Base-by-base conservation (phyloP, 2,113 vertebrate species). In the Mesocricetus auratus region DNA sequence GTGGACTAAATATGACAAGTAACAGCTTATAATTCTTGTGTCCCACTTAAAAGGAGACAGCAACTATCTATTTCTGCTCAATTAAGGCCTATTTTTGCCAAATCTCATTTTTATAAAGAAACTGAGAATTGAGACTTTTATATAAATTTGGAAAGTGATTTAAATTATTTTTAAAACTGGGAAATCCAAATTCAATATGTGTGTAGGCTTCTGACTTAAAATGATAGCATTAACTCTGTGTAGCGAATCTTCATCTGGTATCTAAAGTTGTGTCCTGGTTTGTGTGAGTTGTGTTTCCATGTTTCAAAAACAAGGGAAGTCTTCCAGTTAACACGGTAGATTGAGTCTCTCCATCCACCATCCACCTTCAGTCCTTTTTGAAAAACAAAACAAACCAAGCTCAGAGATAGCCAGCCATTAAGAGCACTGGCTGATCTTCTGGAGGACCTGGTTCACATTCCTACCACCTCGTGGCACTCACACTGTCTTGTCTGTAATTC, bases 51-150 rank as follows among this genome's bases (percentile, higher is more conserved):
- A 86, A 95, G 81, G 89, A 94, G 33, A 33, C 73, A 85, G 68
- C 68, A 69, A 1, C 56, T 82, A 10, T 86, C 69, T 33, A 66
- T 50, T 31, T 85, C 50, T 95, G 50, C 62, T 79, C 74, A 94
- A 0, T 74, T 71, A 95, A 60, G 56, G 87, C 90, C 74, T 92
- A 60, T 82, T 95, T 96, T 96, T 90, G 33, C 64, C 89, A 96
- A 89, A 74, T 94, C 62, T 90, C 50, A 94, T 93, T 91, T 88
- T 91, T 95, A n/a, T 93, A 96, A 91, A 96, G 87, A 94, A 92
- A 78, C 33, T 69, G 45, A 64, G 33, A 97, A 87, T 91, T 75
- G 92, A 26, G 96, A 77, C 89, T 96, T 96, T 62, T 97, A 69
- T 75, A 31, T 93, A 86, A 92, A 95, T 86, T 94, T 89, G 69